Percentiles rank a stretch among this genome's conserved stretches.
Evolutionary conservation across 2,797 vertebrate genomes (phyloP).

Genomic region (Pangasius mekongensis): DNA sequence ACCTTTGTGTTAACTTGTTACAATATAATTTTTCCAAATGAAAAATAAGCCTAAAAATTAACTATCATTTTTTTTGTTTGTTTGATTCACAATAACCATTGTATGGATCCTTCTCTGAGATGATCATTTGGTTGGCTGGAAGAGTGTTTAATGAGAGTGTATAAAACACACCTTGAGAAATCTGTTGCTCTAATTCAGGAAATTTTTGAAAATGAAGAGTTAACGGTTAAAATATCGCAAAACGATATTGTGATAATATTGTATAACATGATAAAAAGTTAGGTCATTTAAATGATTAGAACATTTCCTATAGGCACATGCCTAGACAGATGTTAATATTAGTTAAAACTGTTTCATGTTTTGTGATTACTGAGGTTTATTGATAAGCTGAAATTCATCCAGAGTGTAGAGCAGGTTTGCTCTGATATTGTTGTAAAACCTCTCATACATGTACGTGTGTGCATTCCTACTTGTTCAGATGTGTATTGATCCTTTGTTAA

Average conservation of each 20-base stretch:
- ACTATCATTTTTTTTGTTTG: not conserved
- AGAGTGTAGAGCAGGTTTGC: conserved; percentile 11
- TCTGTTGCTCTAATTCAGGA: not conserved
- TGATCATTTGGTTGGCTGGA: not conserved
- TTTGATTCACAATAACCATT: not conserved
- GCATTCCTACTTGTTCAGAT: not conserved
- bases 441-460: conserved; percentile 5
- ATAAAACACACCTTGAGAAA: not conserved
- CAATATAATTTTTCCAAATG: not conserved
- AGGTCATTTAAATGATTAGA: not conserved
- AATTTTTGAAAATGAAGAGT: not conserved
- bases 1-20: not conserved
- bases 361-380: conserved; percentile 25
- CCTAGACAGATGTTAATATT: conserved; percentile 18
- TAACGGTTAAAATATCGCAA: not conserved
- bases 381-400: conserved; percentile 6
- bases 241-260: not conserved
- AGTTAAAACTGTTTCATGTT: conserved; percentile 11
- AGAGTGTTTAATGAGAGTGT: not conserved
- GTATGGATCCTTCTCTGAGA: not conserved
- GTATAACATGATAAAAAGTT: not conserved
- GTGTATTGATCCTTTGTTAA: not conserved
- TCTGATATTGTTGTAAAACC: conserved; percentile 2
- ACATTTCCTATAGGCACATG: not conserved
- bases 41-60: not conserved